Percentiles rank a stretch among this genome's conserved stretches.
These are phyloP conservation scores for Melinopterus prodromus DNA, from an alignment of 2,888 invertebrate species.

Conservation along the genomic window DNA sequence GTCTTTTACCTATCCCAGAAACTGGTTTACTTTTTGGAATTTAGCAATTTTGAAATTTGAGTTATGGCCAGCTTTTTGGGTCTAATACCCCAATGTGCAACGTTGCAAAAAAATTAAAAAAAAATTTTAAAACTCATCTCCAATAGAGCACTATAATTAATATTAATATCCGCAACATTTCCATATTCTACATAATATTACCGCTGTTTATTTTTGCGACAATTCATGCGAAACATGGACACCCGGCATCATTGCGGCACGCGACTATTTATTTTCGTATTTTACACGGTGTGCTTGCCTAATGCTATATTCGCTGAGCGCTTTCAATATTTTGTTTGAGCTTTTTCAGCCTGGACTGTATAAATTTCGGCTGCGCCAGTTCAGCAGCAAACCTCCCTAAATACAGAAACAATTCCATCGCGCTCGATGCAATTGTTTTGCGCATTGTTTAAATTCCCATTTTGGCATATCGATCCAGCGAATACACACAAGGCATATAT, in stretches of 20 bases:
- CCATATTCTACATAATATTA: not conserved
- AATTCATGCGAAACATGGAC: not conserved
- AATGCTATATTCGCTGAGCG: not conserved
- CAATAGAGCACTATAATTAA: not conserved
- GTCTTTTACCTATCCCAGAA: too few species aligned
- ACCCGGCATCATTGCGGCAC: not conserved
- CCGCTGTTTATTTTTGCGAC: not conserved
- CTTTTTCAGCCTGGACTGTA: not conserved
- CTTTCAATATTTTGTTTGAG: not conserved
- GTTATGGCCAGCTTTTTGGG: too few species aligned
- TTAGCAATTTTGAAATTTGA: too few species aligned
- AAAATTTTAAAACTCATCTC: not conserved
- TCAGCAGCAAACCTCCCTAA: not conserved
- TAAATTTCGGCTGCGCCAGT: not conserved
- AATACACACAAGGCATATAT: not conserved
- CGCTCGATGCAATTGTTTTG: not conserved
- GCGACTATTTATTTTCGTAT: not conserved
- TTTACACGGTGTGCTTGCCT: not conserved
- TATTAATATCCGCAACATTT: not conserved
- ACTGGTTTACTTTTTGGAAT: too few species aligned
- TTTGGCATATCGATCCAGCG: not conserved
- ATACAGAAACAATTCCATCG: not conserved
- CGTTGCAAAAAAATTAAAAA: too few species aligned
- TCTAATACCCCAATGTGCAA: too few species aligned
- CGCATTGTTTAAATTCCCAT: not conserved